These are phyloP conservation scores for Sceloporus tristichus DNA, from an alignment of 2,113 vertebrate species.

Conservation along the genomic window DNA sequence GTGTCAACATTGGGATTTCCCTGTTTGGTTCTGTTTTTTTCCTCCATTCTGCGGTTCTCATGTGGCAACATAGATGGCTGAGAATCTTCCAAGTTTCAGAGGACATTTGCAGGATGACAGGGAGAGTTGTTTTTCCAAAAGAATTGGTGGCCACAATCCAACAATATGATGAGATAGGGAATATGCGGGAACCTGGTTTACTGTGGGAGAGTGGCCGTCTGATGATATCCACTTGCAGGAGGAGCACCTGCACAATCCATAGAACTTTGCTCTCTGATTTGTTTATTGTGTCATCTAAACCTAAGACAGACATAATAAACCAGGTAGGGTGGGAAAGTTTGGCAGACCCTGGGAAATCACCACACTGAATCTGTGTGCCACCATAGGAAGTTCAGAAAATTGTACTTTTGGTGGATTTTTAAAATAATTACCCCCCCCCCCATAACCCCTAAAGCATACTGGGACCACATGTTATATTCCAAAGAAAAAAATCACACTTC, in stretches of 20 bases:
- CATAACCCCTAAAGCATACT: too few relatives aligned
- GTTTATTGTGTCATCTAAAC: not conserved
- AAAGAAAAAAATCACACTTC: too few relatives aligned
- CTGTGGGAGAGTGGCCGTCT: not conserved
- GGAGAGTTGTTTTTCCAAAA: not conserved
- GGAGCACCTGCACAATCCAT: not conserved
- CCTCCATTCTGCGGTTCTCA: not conserved
- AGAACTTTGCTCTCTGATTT: not conserved
- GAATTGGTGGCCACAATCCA: not conserved
- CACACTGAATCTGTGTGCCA: too few relatives aligned
- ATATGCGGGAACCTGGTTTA: not conserved
- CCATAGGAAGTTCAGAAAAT: too few relatives aligned
- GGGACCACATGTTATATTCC: too few relatives aligned
- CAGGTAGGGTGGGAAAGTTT: too few relatives aligned
- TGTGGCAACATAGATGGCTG: not conserved
- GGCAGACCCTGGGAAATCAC: too few relatives aligned
- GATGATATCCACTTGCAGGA: not conserved
- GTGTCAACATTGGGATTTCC: not conserved
- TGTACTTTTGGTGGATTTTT: too few relatives aligned
- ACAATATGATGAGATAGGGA: not conserved
- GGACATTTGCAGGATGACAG: not conserved
- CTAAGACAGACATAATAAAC: not conserved
- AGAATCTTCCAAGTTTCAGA: not conserved
- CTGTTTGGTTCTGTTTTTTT: not conserved
- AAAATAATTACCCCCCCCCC: too few relatives aligned